A percentile compares a stretch with the other conserved stretches of the same genome.
Evolutionary conservation across 2,888 invertebrate species (phyloP).

Genomic region (Melinaea marsaeus): DNA sequence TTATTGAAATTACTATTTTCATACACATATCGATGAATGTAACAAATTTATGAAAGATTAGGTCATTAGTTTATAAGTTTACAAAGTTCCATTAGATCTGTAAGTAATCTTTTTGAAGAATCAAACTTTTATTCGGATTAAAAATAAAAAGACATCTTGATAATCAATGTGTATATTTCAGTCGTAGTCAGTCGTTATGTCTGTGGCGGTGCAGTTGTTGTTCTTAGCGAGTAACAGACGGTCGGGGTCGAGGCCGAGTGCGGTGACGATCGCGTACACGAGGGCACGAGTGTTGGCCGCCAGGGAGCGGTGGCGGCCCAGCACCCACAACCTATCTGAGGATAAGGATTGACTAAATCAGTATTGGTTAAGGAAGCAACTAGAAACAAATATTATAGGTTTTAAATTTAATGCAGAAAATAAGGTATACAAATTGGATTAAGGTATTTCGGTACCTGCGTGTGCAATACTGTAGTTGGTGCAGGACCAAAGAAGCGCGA

Average conservation of each 20-base stretch:
- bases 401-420: neutral
- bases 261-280: constrained; percentile 80
- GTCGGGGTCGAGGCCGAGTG: constrained; percentile 81
- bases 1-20: no score
- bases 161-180: constrained; percentile 26
- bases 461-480: constrained; percentile 81
- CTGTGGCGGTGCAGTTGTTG: constrained; percentile 73
- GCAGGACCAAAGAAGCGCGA: constrained; percentile 86
- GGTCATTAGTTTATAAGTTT: no score
- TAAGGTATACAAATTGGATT: neutral
- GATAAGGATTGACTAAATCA: constrained; percentile 21
- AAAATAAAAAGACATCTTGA: constrained; percentile 11
- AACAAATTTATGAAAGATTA: no score
- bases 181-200: constrained; percentile 10
- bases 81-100: no score
- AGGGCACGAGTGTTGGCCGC: constrained; percentile 79
- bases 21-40: no score
- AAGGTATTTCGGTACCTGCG: constrained; percentile 63
- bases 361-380: neutral
- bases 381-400: no score
- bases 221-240: constrained; percentile 84
- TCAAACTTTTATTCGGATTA: neutral
- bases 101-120: no score
- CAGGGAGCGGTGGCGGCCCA: constrained; percentile 82
- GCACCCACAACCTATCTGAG: constrained; percentile 85